These are phyloP conservation scores for Pinna nobilis DNA, from an alignment of 1,140 invertebrate genomes.

Conservation along the genomic window DNA sequence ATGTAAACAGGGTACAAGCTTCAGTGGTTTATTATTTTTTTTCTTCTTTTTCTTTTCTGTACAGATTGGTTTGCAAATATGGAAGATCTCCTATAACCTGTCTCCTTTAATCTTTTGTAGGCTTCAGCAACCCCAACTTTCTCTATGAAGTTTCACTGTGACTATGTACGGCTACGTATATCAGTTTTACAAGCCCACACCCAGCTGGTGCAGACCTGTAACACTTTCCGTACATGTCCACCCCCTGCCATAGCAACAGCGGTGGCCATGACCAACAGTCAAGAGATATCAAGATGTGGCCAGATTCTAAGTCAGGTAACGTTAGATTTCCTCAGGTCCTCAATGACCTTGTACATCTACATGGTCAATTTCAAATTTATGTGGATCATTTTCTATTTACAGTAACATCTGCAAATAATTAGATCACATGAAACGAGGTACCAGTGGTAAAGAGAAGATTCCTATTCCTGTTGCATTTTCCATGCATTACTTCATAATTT, in stretches of 20 bases:
- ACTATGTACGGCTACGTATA: constrained; percentile 84
- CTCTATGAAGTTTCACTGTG: constrained; percentile 85
- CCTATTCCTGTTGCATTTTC: too few species aligned
- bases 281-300: constrained; percentile 88
- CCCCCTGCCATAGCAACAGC: constrained; percentile 93
- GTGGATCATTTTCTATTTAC: too few species aligned
- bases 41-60: too few species aligned
- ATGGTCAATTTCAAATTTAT: too few species aligned
- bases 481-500: too few species aligned
- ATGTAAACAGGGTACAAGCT: too few species aligned
- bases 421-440: too few species aligned
- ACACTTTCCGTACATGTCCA: constrained; percentile 89
- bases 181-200: constrained; percentile 86
- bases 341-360: not conserved
- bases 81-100: too few species aligned
- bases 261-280: constrained; percentile 85
- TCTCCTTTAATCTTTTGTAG: constrained; percentile 73
- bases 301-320: constrained; percentile 84
- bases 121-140: constrained; percentile 82
- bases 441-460: too few species aligned
- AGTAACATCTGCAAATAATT: too few species aligned
- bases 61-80: too few species aligned
- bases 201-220: constrained; percentile 79
- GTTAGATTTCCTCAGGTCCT: not conserved
- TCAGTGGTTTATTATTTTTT: too few species aligned